A percentile compares a stretch with the other conserved stretches of the same genome.
Evolutionary conservation across 2,113 vertebrate genomes (phyloP).

Genomic region (Dissostichus mawsoni): DNA sequence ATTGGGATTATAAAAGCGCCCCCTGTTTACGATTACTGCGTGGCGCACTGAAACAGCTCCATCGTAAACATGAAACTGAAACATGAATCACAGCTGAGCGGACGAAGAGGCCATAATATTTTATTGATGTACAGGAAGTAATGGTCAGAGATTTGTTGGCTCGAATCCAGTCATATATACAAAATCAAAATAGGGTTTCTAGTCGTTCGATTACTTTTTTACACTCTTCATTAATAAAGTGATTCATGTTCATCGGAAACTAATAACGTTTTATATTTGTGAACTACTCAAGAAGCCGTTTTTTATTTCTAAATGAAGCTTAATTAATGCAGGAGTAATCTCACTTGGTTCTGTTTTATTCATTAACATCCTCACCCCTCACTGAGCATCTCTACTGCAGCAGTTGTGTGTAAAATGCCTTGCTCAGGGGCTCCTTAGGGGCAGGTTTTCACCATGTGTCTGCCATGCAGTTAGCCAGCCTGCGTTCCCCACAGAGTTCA

Average conservation of each 20-base stretch:
- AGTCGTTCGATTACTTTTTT: slow-evolving; percentile 11
- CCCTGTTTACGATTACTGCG: slow-evolving; percentile 44
- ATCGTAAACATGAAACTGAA: slow-evolving; percentile 35
- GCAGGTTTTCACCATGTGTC: slow-evolving; percentile 15
- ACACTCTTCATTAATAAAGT: slow-evolving; percentile 19
- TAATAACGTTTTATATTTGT: slow-evolving; percentile 18
- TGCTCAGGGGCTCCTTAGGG: slow-evolving; percentile 26
- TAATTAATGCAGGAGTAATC: neutral
- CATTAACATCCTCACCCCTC: neutral
- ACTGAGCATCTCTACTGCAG: neutral
- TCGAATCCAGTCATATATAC: neutral
- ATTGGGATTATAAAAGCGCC: slow-evolving; percentile 63
- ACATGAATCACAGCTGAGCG: slow-evolving; percentile 46
- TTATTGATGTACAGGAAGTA: slow-evolving; percentile 44
- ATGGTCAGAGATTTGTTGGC: slow-evolving; percentile 28
- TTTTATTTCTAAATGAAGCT: neutral
- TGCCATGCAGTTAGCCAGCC: slow-evolving; percentile 23
- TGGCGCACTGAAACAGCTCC: slow-evolving; percentile 16
- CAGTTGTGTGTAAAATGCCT: slow-evolving; percentile 21
- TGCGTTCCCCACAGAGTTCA: slow-evolving; percentile 42
- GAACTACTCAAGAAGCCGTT: neutral
- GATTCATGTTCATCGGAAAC: slow-evolving; percentile 13
- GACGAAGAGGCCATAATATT: slow-evolving; percentile 41
- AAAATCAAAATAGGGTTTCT: neutral
- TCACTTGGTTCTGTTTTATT: neutral